Evolutionary conservation across 1,140 invertebrate species (phyloP), one percentile per base, ranked within the genome.

Genomic region (Dendrolimus kikuchii): DNA sequence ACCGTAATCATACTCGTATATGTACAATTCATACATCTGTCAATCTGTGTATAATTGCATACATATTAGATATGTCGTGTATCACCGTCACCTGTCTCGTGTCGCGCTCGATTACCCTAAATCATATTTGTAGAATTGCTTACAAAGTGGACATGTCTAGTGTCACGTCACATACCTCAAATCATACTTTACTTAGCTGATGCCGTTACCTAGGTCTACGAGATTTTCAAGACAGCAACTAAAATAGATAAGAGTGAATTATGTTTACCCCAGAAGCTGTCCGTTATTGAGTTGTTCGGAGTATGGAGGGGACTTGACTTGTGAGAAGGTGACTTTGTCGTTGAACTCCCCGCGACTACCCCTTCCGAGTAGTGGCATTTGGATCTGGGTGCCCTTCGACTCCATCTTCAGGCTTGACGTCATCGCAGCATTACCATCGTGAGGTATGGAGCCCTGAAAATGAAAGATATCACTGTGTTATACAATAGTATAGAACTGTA

Each of bases 301-400:
- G 47, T 53, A 60, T 4, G 62, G 68, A 8, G 80, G 79, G 4
- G 76, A 75, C 59, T 77, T 78, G 53, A 74, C 66, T 42, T 75
- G 67, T 2, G 73, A 73, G 66, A 84, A 86, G 46, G 73, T 79
- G 54, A 86, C 83, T 55, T 83, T 84, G 43, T 86, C 83, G 44
- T 58, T 83, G 10, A 86, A 68, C 48, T 86, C 83, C 4, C 81
- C 78, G 2, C 71, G 69, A 55, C 77, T 81, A 57, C 83, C 79
- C 46, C 82, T 74, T 5, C 79, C 77, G 59, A 79, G 77, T 61
- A 84, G 68, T 57, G 82, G 81, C 63, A 86, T 59, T 60, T 86
- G 81, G 55, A 86, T 83, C 68, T 86, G 82, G 8, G 79, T 84
- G 58, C 78, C 76, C 57, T 86, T 86, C 36, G 81, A 81, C 73